A percentile compares a stretch with the other conserved stretches of the same genome.
Conservation (phyloP, 2,113 vertebrate species). For the Siniperca chuatsi region DNA sequence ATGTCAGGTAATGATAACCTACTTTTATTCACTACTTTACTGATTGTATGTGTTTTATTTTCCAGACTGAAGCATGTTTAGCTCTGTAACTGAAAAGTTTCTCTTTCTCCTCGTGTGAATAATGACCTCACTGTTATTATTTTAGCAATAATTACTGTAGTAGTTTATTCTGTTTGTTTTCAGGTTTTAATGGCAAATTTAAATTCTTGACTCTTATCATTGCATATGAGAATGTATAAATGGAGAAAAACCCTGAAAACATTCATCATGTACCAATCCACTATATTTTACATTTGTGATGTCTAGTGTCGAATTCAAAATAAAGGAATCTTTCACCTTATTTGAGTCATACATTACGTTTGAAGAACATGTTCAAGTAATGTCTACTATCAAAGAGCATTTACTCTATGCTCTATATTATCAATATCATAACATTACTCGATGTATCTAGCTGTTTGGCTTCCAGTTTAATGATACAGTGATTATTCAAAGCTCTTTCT, state of each 20-base stretch:
- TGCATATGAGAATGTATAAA: neutral
- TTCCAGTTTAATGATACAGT: neutral
- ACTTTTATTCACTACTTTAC: neutral
- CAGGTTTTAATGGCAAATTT: neutral
- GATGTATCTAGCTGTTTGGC: neutral
- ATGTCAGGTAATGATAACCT: constrained; percentile 75
- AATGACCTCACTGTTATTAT: neutral
- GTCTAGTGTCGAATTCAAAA: neutral
- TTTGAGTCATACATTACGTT: neutral
- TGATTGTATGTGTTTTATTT: neutral
- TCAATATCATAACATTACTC: neutral
- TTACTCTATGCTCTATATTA: neutral
- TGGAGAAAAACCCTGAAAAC: neutral
- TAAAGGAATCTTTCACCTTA: neutral
- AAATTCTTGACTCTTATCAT: neutral
- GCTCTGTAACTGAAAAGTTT: neutral
- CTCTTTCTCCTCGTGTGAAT: neutral
- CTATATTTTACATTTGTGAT: neutral
- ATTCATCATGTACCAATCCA: neutral
- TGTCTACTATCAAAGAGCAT: neutral
- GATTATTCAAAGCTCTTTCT: neutral
- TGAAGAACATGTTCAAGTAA: neutral
- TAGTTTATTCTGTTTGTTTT: neutral
- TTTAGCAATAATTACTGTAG: neutral
- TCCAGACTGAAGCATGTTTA: neutral